Percentiles rank a stretch among this genome's conserved stretches.
These are phyloP conservation scores for Drosophila seguyi DNA, from an alignment of 1,140 invertebrate genomes.

Conservation along the genomic window DNA sequence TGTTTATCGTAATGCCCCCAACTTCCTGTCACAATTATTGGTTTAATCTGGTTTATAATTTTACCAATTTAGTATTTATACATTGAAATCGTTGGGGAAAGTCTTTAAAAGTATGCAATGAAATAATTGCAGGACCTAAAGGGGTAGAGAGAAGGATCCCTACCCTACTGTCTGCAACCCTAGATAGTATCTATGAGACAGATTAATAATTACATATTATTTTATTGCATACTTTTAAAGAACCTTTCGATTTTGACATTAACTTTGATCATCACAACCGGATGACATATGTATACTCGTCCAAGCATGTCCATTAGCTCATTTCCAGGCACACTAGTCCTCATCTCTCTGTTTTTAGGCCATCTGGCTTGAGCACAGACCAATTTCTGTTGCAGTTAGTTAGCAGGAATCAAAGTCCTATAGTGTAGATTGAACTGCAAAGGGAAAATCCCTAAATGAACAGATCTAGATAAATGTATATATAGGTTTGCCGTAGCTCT, in stretches of 20 bases:
- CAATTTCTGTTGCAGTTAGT: constrained; percentile 3
- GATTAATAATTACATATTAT: background rate
- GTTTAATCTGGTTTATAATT: background rate
- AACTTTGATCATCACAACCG: background rate
- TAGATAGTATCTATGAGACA: too few species aligned
- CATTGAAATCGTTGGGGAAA: background rate
- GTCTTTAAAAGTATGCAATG: background rate
- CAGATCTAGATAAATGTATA: background rate
- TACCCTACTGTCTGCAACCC: too few species aligned
- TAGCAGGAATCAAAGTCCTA: background rate
- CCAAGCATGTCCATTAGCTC: background rate
- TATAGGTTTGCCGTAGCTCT: background rate
- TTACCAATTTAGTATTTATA: too few species aligned
- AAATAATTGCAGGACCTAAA: background rate
- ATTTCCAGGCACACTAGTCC: background rate
- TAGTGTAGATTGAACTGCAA: background rate
- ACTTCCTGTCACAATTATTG: constrained; percentile 1
- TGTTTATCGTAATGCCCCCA: constrained; percentile 6
- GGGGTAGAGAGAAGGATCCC: too few species aligned
- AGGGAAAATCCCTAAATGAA: background rate
- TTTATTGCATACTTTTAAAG: background rate
- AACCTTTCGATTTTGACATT: too few species aligned
- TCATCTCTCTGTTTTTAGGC: background rate
- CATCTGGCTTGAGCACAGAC: background rate
- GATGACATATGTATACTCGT: background rate